Evolutionary conservation across 37 sponge, comb jelly and placozoan species (phyloP).

Genomic region (Cliona cf. orientalis): DNA sequence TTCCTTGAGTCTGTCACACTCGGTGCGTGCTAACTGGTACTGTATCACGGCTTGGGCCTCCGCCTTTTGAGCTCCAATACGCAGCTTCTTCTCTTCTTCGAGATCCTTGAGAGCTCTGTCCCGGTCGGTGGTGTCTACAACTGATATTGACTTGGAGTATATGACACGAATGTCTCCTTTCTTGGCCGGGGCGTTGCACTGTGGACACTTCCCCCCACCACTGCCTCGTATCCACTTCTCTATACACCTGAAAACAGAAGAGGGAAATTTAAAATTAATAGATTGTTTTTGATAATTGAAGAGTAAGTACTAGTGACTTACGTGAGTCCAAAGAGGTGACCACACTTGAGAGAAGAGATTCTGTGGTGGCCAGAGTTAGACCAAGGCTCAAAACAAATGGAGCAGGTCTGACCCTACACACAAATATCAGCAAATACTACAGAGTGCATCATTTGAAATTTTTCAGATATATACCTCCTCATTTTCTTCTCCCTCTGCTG

Average conservation of each 20-base stretch:
- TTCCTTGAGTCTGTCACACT: slow-evolving; percentile 78
- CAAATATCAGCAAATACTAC: background rate
- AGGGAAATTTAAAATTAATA: background rate
- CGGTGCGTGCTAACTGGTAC: slow-evolving; percentile 71
- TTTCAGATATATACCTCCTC: slow-evolving; percentile 2
- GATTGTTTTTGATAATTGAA: background rate
- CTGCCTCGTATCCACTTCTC: slow-evolving; percentile 83
- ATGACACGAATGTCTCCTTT: slow-evolving; percentile 78
- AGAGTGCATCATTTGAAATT: no score
- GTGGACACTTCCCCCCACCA: slow-evolving; percentile 79
- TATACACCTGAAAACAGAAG: slow-evolving; percentile 60
- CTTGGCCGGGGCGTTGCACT: slow-evolving; percentile 86
- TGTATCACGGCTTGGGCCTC: slow-evolving; percentile 83
- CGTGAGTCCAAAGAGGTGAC: slow-evolving; percentile 87
- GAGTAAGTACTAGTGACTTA: slow-evolving; percentile 3
- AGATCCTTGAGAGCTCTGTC: slow-evolving; percentile 83
- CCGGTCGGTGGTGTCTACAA: slow-evolving; percentile 87
- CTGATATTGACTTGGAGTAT: slow-evolving; percentile 79
- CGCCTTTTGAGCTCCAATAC: slow-evolving; percentile 63
- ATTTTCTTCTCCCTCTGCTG: slow-evolving; percentile 24
- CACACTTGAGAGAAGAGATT: slow-evolving; percentile 84
- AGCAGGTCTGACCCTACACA: slow-evolving; percentile 76
- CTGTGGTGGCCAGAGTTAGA: slow-evolving; percentile 86
- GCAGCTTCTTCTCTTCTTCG: slow-evolving; percentile 60
- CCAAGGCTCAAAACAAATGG: slow-evolving; percentile 93